These are phyloP conservation scores for Rosalia funebris DNA, from an alignment of 2,888 invertebrate genomes.

Conservation along the genomic window DNA sequence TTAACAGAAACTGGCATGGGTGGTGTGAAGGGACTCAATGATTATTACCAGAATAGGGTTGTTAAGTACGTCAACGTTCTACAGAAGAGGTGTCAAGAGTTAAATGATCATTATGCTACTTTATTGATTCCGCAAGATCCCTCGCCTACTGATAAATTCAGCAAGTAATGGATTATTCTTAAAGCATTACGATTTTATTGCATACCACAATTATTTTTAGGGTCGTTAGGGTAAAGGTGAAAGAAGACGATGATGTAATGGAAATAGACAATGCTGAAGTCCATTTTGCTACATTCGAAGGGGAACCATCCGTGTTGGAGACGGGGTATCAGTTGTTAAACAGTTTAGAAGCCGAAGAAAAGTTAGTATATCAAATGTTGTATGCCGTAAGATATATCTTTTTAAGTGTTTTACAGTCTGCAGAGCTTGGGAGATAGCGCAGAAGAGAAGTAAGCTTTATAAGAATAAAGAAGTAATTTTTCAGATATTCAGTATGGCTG, in stretches of 20 bases:
- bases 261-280: slow-evolving; percentile 56
- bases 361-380: slow-evolving; percentile 29
- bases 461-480: too few relatives aligned
- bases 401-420: slow-evolving; percentile 39
- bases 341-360: slow-evolving; percentile 57
- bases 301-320: slow-evolving; percentile 55
- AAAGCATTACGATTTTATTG: too few relatives aligned
- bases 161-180: slow-evolving; percentile 53
- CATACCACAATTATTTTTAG: too few relatives aligned
- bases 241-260: slow-evolving; percentile 52
- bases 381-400: neutral
- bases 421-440: slow-evolving; percentile 43
- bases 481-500: too few relatives aligned
- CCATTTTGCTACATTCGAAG: slow-evolving; percentile 54
- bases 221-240: slow-evolving; percentile 52
- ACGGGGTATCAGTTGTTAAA: slow-evolving; percentile 58
- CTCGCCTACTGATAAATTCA: slow-evolving; percentile 49
- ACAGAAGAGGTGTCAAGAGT: slow-evolving; percentile 54
- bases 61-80: slow-evolving; percentile 58
- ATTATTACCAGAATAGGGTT: slow-evolving; percentile 67
- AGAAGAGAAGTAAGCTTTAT: neutral
- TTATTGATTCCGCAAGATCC: slow-evolving; percentile 52
- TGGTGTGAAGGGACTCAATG: slow-evolving; percentile 67
- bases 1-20: slow-evolving; percentile 71
- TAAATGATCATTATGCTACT: slow-evolving; percentile 53